Percentiles rank a stretch among this genome's conserved stretches.
phyloP scores from a whole-genome alignment of 2,113 vertebrate genomes.

The Pygoscelis antarcticus region DNA sequence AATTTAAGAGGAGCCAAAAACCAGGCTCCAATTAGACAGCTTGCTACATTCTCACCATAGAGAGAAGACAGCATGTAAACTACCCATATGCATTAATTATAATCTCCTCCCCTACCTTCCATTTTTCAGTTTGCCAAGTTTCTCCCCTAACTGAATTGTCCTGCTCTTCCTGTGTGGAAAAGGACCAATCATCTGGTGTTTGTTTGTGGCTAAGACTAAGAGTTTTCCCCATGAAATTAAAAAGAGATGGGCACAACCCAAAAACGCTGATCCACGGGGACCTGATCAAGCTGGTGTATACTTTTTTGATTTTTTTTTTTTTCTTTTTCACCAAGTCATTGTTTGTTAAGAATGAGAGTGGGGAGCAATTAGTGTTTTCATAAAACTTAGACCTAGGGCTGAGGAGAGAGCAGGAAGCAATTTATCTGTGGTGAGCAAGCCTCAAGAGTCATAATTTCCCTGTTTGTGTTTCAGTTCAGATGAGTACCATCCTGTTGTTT shows the following conservation, averaged over 20 bases:
- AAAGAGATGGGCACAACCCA: neutral
- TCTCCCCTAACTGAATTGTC: neutral
- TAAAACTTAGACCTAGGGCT: slow-evolving; percentile 25
- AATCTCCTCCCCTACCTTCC: neutral
- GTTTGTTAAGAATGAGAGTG: neutral
- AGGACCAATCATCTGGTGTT: neutral
- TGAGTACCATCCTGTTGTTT: slow-evolving; percentile 49
- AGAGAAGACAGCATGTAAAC: slow-evolving; percentile 46
- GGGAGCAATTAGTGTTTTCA: slow-evolving; percentile 31
- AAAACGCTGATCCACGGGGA: neutral
- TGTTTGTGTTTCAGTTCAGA: slow-evolving; percentile 38
- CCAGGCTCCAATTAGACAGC: slow-evolving; percentile 23
- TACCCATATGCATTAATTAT: slow-evolving; percentile 23
- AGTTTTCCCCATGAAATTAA: neutral
- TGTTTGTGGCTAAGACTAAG: neutral
- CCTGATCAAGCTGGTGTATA: neutral
- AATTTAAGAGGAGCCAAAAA: neutral
- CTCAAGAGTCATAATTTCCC: slow-evolving; percentile 50
- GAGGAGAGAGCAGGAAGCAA: slow-evolving; percentile 30
- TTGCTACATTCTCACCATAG: slow-evolving; percentile 5
- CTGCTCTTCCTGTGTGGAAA: neutral
- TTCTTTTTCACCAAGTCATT: neutral
- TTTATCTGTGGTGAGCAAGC: slow-evolving; percentile 41
- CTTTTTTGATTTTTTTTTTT: neutral
- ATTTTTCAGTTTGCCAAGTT: slow-evolving; percentile 14